Evolutionary conservation across 1,140 invertebrate genomes (phyloP).

Genomic region (Amphibalanus amphitrite): DNA sequence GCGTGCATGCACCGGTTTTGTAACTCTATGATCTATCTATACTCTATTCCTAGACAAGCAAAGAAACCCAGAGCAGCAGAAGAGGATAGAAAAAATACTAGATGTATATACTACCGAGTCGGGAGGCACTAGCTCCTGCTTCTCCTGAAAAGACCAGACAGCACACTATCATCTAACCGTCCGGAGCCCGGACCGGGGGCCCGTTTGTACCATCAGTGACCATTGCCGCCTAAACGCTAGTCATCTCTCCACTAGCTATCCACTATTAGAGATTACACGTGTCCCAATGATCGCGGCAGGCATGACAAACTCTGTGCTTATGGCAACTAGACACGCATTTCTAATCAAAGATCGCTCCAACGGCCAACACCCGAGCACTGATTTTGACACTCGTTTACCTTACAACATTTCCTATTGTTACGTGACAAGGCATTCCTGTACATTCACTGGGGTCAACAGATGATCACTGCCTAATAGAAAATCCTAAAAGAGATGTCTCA

Average conservation of each 20-base stretch:
- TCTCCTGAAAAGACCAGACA: constrained; percentile 5
- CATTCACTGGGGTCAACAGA: no score
- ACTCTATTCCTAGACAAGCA: background rate
- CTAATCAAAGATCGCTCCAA: no score
- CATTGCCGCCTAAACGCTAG: background rate
- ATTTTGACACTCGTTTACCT: no score
- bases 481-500: no score
- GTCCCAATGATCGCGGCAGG: background rate
- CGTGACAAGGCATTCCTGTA: no score
- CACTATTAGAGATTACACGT: background rate
- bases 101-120: constrained; percentile 1
- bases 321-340: no score
- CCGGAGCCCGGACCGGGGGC: background rate
- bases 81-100: background rate
- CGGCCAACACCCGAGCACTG: no score
- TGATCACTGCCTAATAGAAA: no score
- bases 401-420: no score
- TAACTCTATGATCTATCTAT: background rate
- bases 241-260: background rate
- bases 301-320: no score
- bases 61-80: background rate
- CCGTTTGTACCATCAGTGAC: background rate
- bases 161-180: background rate
- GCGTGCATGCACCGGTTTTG: background rate
- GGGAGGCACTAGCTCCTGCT: constrained; percentile 1